Base-by-base conservation (phyloP, 2,888 invertebrate genomes). In the Capitulum mitella region DNA sequence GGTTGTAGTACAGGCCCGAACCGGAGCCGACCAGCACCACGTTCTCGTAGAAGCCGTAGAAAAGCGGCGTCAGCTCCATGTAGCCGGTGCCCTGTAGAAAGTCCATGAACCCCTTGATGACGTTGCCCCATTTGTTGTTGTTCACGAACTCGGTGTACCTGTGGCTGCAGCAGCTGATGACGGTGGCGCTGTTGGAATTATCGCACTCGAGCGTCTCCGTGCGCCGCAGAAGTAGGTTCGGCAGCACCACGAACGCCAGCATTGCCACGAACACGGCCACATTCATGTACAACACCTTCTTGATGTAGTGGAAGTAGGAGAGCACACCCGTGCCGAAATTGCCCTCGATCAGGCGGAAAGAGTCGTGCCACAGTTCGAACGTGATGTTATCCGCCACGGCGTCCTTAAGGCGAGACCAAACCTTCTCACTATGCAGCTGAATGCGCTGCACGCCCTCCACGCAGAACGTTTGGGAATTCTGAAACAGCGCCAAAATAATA, bases 251-350 rank as follows among this genome's bases (percentile, higher is more conserved):
- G 34, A 48, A 22, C 75, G 29, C 2, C 76, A 22, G 51, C 43
- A 48, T 58, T 10, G 75, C 76, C 34, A 3, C 34, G 58, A 34
- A 54, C 75, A 75, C 16, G 12, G 37, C 58, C 37, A 48, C 83
- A 86, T 95, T 95, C 70, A 95, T 86, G 84, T 92, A 90, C 83
- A 95, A 88, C 1, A 95, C 87, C 93, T 94, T 95, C 83, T 93
- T 90, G 61, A 95, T 88, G 83, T 95, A 94, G 6, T 92, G 88
- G 84, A 96, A 95, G 85, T 93, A 95, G 0, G 87, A 86, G 34
- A 85, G 93, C 8, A 86, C 84, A 40, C 83, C 83, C 54, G 84
- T 83, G 78, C 84, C 84, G 80, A 83, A 83, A 64, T 83, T 82
- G 46, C 83, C 83, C 81, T 82, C 81, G 61, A 82, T 81, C 34